Evolutionary conservation across 2,888 invertebrate genomes (phyloP), one percentile per base, ranked within the genome.

Genomic region (Aproaerema taeniolella): DNA sequence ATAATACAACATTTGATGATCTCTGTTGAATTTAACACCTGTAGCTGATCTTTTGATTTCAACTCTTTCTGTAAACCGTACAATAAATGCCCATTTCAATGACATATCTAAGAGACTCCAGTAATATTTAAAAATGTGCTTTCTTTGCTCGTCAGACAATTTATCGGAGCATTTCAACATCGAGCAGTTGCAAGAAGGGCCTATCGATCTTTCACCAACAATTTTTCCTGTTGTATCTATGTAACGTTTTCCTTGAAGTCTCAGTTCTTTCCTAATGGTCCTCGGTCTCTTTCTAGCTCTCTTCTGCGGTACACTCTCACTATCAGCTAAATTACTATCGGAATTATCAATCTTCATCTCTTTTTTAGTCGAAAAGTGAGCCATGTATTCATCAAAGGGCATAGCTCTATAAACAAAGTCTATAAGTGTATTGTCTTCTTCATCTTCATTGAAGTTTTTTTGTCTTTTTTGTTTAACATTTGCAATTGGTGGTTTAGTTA

Each of bases 321-420:
- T n/a, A n/a, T n/a, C n/a, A n/a, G n/a, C n/a, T n/a, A n/a, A n/a
- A n/a, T n/a, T n/a, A n/a, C n/a, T n/a, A n/a, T n/a, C 11, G 10
- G 14, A 1, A 15, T 10, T 13, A 13, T 35, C 26, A 1, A 14
- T 10, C 7, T n/a, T 35, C 11, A 10, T n/a, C 10, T 3, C n/a
- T 24, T 7, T 33, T 14, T 26, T 24, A 14, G 17, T 9, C 17
- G 12, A 17, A 15, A 35, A 25, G 14, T 25, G 25, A 9, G n/a
- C n/a, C 35, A 35, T 26, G 15, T 13, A 35, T n/a, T 35, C 35
- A 12, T 35, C 15, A 13, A 25, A 35, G 1, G 35, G 26, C 35
- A 35, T 26, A 1, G 35, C 35, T 26, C 26, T 26, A 12, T 35
- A 26, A 25, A 35, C 35, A 13, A 35, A 35, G 13, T 35, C 35